These are phyloP conservation scores for Pterocles gutturalis DNA, from an alignment of 2,113 vertebrate genomes.

Conservation along the genomic window DNA sequence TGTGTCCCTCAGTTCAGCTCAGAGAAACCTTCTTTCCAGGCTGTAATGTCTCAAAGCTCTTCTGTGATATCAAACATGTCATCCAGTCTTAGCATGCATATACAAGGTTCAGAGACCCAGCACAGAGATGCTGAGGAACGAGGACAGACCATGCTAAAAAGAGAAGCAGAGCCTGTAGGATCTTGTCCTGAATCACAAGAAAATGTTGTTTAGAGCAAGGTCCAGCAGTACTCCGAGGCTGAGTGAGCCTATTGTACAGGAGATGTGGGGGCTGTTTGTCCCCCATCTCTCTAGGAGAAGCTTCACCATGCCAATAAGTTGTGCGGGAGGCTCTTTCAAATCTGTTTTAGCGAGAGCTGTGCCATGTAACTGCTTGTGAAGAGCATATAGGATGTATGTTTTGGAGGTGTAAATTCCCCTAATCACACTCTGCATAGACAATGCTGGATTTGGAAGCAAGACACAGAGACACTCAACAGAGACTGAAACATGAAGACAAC, in stretches of 20 bases:
- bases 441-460: neutral
- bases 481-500: neutral
- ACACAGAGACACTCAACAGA: neutral
- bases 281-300: neutral
- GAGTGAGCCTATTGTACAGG: neutral
- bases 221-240: accelerated
- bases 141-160: neutral
- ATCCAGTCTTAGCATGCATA: accelerated
- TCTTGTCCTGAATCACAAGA: neutral
- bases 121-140: neutral
- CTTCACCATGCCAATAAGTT: neutral
- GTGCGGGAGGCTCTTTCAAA: neutral
- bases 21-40: neutral
- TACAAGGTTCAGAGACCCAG: neutral
- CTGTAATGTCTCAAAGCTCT: neutral
- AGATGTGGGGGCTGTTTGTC: neutral
- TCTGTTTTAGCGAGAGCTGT: neutral
- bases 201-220: neutral
- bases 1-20: neutral
- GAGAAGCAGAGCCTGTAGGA: neutral
- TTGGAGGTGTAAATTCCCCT: neutral
- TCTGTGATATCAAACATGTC: no score
- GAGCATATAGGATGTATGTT: neutral
- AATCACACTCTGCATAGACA: neutral
- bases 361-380: neutral